Evolutionary conservation across 2,888 invertebrate genomes (phyloP).

Genomic region (Amitus sp.): DNA sequence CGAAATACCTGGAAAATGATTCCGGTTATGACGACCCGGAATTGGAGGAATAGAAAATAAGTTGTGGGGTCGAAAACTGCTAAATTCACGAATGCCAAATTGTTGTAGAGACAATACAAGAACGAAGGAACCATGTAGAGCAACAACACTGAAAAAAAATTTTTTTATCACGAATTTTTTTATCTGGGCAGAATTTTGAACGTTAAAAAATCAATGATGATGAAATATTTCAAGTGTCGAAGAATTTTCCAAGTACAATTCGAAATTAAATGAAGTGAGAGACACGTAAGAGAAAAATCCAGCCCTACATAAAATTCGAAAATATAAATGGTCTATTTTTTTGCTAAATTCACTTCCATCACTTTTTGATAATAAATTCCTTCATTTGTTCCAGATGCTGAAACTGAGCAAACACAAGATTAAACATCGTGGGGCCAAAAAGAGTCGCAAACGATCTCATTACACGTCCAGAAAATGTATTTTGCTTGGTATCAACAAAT

Average conservation of each 20-base stretch:
- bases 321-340: constrained; percentile 6
- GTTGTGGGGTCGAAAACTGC: constrained; percentile 94
- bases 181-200: no score
- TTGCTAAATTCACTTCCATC: neutral
- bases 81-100: constrained; percentile 90
- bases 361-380: constrained; percentile 6
- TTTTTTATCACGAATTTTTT: no score
- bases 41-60: constrained; percentile 88
- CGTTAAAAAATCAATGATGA: constrained; percentile 11
- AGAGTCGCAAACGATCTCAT: constrained; percentile 66
- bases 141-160: no score
- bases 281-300: no score
- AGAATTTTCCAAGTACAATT: no score
- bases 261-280: no score
- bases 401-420: constrained; percentile 60
- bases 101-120: constrained; percentile 94
- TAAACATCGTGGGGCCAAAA: constrained; percentile 63
- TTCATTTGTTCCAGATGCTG: constrained; percentile 55
- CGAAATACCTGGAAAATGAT: constrained; percentile 87
- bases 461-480: constrained; percentile 72
- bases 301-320: no score
- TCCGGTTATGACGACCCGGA: constrained; percentile 92
- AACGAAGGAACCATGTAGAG: constrained; percentile 73
- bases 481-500: constrained; percentile 71
- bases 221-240: constrained; percentile 2